Conservation (phyloP, 2,113 vertebrate genomes). For the Thalassoma bifasciatum region DNA sequence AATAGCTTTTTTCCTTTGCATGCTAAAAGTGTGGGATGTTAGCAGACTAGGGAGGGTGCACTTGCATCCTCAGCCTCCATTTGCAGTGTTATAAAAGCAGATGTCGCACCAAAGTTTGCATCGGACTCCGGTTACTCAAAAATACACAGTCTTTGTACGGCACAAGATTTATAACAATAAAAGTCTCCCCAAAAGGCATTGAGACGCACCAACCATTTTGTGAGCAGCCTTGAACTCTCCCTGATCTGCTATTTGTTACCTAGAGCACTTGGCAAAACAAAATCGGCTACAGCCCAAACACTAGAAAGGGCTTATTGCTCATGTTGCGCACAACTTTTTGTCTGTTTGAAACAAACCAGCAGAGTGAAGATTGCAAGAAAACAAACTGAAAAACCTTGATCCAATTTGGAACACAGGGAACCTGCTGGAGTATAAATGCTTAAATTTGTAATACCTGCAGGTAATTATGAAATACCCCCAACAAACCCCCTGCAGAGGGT, state of each 20-base stretch:
- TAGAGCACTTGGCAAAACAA: conserved; percentile 68
- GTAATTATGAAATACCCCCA: conserved; percentile 68
- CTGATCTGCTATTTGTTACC: conserved; percentile 79
- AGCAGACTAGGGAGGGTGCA: conserved; percentile 26
- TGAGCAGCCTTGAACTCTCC: conserved; percentile 74
- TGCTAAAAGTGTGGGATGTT: conserved; percentile 19
- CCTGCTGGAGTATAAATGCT: conserved; percentile 61
- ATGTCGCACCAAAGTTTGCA: conserved; percentile 20
- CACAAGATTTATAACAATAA: conserved; percentile 68
- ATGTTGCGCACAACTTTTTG: conserved; percentile 62
- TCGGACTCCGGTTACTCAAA: conserved; percentile 25
- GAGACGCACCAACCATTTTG: conserved; percentile 57
- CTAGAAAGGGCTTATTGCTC: conserved; percentile 70
- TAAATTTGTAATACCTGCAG: conserved; percentile 70
- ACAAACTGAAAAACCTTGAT: conserved; percentile 64
- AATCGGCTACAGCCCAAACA: conserved; percentile 66
- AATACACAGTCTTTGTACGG: conserved; percentile 19
- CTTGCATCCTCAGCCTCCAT: conserved; percentile 33
- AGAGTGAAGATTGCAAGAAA: conserved; percentile 42
- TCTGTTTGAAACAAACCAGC: conserved; percentile 54
- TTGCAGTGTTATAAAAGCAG: conserved; percentile 44
- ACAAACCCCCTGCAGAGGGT: conserved; percentile 43
- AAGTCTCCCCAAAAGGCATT: conserved; percentile 62
- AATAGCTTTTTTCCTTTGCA: conserved; percentile 34
- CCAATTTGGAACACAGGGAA: conserved; percentile 72